Conservation (phyloP, 1,140 invertebrate genomes). For the Trachymyrmex septentrionalis region DNA sequence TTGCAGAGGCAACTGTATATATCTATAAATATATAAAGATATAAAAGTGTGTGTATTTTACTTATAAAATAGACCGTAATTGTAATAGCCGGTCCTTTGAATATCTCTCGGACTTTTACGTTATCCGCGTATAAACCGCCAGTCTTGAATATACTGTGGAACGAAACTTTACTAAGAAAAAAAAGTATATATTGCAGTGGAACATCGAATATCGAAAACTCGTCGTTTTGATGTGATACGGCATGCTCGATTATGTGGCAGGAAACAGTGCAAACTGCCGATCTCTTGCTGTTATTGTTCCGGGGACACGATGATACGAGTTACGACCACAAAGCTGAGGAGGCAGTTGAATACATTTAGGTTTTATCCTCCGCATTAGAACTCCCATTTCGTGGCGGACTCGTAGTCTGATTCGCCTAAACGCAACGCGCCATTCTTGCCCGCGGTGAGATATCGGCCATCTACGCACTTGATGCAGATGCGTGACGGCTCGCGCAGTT, state of each 20-base stretch:
- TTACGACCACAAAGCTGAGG: constrained; percentile 57
- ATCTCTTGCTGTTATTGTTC: constrained; percentile 22
- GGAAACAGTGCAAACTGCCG: constrained; percentile 19
- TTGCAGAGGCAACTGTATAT: constrained; percentile 18
- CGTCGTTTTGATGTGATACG: background rate
- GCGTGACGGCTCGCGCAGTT: constrained; percentile 96
- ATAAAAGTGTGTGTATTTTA: constrained; percentile 54
- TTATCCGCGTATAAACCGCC: background rate
- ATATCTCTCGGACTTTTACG: constrained; percentile 5
- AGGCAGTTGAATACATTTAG: constrained; percentile 46
- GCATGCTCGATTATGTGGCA: constrained; percentile 51
- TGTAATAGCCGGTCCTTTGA: constrained; percentile 13
- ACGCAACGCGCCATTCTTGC: constrained; percentile 97
- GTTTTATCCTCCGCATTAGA: constrained; percentile 88
- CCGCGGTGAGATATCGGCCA: constrained; percentile 95
- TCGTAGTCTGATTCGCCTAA: constrained; percentile 92
- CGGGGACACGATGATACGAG: constrained; percentile 27
- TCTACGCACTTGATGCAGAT: constrained; percentile 94
- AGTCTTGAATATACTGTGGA: constrained; percentile 50
- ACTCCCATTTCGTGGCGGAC: constrained; percentile 97
- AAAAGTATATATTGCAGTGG: constrained; percentile 18
- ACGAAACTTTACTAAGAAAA: constrained; percentile 26
- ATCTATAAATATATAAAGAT: constrained; percentile 49
- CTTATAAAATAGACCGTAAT: constrained; percentile 57
- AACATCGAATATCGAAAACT: constrained; percentile 20